These are phyloP conservation scores for Scaptomyza polygonia DNA, from an alignment of 2,888 invertebrate genomes.

Conservation along the genomic window DNA sequence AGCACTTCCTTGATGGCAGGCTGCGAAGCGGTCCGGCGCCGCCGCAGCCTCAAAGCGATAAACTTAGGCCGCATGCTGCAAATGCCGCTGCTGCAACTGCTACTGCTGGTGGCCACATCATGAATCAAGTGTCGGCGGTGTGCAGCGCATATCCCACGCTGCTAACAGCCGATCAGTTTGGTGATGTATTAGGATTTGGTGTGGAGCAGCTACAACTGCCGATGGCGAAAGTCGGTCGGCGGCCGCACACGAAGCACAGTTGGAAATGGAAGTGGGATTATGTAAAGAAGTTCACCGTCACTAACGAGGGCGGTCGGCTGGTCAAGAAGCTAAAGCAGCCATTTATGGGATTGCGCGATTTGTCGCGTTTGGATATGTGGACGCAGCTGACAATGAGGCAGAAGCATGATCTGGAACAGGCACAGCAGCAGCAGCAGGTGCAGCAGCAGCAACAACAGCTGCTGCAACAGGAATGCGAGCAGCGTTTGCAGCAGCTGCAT, in stretches of 20 bases:
- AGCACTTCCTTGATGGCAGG: conserved; percentile 91
- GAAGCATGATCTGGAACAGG: conserved; percentile 84
- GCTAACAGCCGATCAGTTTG: conserved; percentile 87
- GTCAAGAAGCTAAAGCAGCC: conserved; percentile 86
- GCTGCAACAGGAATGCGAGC: conserved; percentile 64
- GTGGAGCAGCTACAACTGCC: conserved; percentile 41
- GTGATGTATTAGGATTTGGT: conserved; percentile 85
- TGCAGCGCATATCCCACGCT: conserved; percentile 87
- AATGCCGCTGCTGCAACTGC: neutral
- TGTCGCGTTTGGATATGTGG: conserved; percentile 93
- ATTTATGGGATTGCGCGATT: conserved; percentile 87
- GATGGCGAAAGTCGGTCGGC: conserved; percentile 81
- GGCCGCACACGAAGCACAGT: conserved; percentile 84
- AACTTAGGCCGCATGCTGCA: neutral
- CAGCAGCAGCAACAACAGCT: conserved; percentile 46
- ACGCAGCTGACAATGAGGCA: conserved; percentile 91
- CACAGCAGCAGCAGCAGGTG: conserved; percentile 22
- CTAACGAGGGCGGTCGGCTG: conserved; percentile 85
- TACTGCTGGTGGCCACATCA: conserved; percentile 1
- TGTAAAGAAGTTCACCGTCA: conserved; percentile 86
- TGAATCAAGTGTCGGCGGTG: conserved; percentile 86
- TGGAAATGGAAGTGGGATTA: conserved; percentile 88
- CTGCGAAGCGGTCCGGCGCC: conserved; percentile 38
- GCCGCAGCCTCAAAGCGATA: conserved; percentile 30
- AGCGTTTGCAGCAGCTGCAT: conserved; percentile 84